Percentiles rank a stretch among this genome's conserved stretches.
Conservation (phyloP, 2,888 invertebrate genomes). For the Pasiphila rectangulata region DNA sequence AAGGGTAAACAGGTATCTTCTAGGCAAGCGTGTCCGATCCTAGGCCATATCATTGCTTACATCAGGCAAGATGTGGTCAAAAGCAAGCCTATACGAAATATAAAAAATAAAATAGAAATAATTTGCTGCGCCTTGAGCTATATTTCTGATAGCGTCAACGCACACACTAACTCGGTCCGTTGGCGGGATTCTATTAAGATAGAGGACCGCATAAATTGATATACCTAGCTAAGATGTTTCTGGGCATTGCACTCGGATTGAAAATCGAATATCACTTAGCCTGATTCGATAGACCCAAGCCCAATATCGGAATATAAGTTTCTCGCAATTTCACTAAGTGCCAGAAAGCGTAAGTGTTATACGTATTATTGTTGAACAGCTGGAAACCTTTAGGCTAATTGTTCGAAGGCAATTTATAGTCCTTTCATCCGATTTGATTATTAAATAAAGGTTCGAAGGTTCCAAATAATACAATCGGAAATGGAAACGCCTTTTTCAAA, state of each 20-base stretch:
- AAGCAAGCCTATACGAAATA: too few relatives aligned
- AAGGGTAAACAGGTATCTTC: too few relatives aligned
- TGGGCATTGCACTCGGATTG: constrained; percentile 18
- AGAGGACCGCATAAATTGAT: neutral
- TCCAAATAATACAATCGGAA: too few relatives aligned
- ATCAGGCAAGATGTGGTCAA: too few relatives aligned
- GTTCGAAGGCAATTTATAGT: too few relatives aligned
- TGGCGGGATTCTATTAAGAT: constrained; percentile 2
- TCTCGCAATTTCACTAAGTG: constrained; percentile 28
- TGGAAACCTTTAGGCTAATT: constrained; percentile 19
- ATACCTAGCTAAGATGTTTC: neutral
- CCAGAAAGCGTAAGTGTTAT: constrained; percentile 14
- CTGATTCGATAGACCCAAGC: constrained; percentile 40
- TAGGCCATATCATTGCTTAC: too few relatives aligned
- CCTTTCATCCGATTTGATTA: too few relatives aligned
- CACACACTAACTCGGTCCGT: neutral
- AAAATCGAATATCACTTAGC: constrained; percentile 40
- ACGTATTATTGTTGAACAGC: constrained; percentile 11
- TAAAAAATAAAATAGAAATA: too few relatives aligned
- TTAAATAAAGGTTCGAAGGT: too few relatives aligned
- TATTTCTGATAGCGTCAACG: constrained; percentile 9
- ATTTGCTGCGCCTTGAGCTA: constrained; percentile 23
- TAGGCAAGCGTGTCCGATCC: too few relatives aligned
- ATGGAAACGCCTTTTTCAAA: too few relatives aligned
- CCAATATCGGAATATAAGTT: constrained; percentile 19